Conservation (phyloP, 2,797 vertebrate species). For the Crenuchus spilurus region DNA sequence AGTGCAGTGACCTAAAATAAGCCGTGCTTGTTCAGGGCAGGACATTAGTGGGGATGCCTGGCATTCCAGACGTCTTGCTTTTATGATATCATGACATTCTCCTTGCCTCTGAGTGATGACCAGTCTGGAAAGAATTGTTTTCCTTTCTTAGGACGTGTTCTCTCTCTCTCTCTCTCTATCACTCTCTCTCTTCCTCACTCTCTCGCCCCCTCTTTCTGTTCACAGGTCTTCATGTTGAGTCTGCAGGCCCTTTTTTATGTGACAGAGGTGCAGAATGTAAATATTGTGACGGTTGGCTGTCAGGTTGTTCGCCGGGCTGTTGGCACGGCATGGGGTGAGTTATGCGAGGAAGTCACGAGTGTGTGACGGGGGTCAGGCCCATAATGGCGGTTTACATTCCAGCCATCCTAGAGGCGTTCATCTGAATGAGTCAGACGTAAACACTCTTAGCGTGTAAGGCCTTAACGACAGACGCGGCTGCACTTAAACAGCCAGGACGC, state of each 20-base stretch:
- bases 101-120: slow-evolving; percentile 68
- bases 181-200: slow-evolving; percentile 49
- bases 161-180: slow-evolving; percentile 54
- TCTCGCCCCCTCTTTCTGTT: slow-evolving; percentile 63
- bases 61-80: slow-evolving; percentile 63
- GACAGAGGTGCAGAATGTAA: slow-evolving; percentile 81
- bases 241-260: slow-evolving; percentile 77
- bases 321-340: slow-evolving; percentile 63
- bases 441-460: slow-evolving; percentile 29
- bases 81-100: slow-evolving; percentile 62
- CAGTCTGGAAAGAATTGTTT: slow-evolving; percentile 68
- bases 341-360: slow-evolving; percentile 56
- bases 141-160: slow-evolving; percentile 75
- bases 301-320: slow-evolving; percentile 68
- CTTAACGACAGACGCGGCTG: neutral
- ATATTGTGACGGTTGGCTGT: slow-evolving; percentile 84
- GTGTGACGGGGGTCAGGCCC: slow-evolving; percentile 64
- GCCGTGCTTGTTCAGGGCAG: slow-evolving; percentile 47
- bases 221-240: slow-evolving; percentile 71
- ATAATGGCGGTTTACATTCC: slow-evolving; percentile 73
- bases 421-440: slow-evolving; percentile 64
- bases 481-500: neutral
- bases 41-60: slow-evolving; percentile 65
- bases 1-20: slow-evolving; percentile 16
- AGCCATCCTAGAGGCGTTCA: slow-evolving; percentile 68